These are phyloP conservation scores for Phortica variegata DNA, from an alignment of 1,140 invertebrate genomes.

Conservation along the genomic window DNA sequence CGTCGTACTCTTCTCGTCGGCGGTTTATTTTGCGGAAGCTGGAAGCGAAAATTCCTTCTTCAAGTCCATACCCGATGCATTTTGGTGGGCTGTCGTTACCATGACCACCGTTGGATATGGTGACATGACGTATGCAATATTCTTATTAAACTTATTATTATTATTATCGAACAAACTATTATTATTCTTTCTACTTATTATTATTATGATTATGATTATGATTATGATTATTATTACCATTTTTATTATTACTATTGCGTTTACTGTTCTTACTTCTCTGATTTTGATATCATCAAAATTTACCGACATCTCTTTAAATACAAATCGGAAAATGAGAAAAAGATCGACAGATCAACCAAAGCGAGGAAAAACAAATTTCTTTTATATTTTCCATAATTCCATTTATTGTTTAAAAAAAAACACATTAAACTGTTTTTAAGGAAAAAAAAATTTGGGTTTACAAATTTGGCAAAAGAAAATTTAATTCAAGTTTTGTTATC, in stretches of 20 bases:
- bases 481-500: too few relatives aligned
- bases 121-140: slow-evolving; percentile 95
- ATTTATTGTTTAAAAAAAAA: too few relatives aligned
- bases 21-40: slow-evolving; percentile 98
- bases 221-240: slow-evolving; percentile 22
- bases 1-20: slow-evolving; percentile 98
- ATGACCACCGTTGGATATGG: slow-evolving; percentile 99
- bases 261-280: slow-evolving; percentile 6
- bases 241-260: slow-evolving; percentile 7
- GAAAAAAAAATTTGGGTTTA: too few relatives aligned
- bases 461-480: too few relatives aligned
- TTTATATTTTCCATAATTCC: too few relatives aligned
- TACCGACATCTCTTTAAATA: slow-evolving; percentile 1
- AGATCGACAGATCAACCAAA: slow-evolving; percentile 1
- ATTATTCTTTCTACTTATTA: slow-evolving; percentile 35
- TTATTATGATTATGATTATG: slow-evolving; percentile 9
- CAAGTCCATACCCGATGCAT: slow-evolving; percentile 97
- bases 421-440: slow-evolving; percentile 18
- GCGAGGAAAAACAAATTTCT: slow-evolving; percentile 13
- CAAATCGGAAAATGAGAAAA: slow-evolving; percentile 3
- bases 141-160: slow-evolving; percentile 19
- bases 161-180: too few relatives aligned
- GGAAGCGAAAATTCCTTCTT: slow-evolving; percentile 97
- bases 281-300: slow-evolving; percentile 13
- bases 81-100: slow-evolving; percentile 99